These are phyloP conservation scores for Chiloscyllium punctatum DNA, from an alignment of 2,797 vertebrate genomes.

Conservation along the genomic window DNA sequence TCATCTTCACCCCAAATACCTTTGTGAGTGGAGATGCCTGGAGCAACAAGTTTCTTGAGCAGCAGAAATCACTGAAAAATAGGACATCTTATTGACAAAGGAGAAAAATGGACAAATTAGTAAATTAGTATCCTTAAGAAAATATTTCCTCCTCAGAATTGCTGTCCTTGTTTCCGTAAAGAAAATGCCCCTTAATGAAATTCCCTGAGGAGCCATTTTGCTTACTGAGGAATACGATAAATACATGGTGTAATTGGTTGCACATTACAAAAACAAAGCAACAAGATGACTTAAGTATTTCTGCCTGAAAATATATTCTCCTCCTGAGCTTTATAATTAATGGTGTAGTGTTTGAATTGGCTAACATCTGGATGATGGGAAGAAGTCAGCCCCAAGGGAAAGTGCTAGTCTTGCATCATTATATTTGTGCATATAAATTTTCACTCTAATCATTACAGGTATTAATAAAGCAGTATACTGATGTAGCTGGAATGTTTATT, in stretches of 20 bases:
- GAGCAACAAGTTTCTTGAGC: not conserved
- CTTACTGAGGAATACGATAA: not conserved
- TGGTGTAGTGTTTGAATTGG: slow-evolving; percentile 18
- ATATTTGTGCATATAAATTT: not conserved
- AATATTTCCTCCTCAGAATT: slow-evolving; percentile 30
- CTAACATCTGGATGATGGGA: not conserved
- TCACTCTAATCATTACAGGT: not conserved
- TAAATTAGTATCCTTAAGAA: slow-evolving; percentile 7
- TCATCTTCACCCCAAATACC: not conserved
- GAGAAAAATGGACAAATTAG: not conserved
- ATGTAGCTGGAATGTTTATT: not conserved
- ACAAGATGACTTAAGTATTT: not conserved
- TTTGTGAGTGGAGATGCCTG: not conserved
- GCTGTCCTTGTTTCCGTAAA: not conserved
- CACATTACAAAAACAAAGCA: slow-evolving; percentile 16
- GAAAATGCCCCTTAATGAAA: slow-evolving; percentile 9
- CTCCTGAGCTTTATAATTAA: not conserved
- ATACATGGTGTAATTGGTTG: not conserved
- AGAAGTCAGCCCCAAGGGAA: not conserved
- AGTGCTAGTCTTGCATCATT: not conserved
- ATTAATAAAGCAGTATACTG: not conserved
- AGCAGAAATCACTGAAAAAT: not conserved
- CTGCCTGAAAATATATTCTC: slow-evolving; percentile 27
- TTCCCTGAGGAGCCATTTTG: not conserved
- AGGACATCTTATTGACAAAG: not conserved